Percentiles rank a stretch among this genome's conserved stretches.
Conservation (phyloP, 2,797 vertebrate genomes). For the Fistularia commersonii region DNA sequence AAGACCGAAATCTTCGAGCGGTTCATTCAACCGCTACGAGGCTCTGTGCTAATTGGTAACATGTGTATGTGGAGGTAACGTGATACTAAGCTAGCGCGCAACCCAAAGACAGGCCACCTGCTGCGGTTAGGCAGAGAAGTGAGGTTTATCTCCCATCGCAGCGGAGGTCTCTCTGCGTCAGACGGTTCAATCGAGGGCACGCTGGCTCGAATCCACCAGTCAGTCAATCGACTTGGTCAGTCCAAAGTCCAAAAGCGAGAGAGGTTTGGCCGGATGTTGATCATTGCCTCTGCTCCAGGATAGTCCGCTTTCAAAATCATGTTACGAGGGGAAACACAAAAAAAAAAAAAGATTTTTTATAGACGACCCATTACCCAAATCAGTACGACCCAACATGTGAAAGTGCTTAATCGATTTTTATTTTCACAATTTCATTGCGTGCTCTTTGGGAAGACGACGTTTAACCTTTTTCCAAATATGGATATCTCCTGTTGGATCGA, state of each 20-base stretch:
- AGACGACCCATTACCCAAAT: constrained; percentile 38
- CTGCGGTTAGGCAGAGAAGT: constrained; percentile 53
- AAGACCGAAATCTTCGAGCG: constrained; percentile 35
- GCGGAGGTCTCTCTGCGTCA: constrained; percentile 51
- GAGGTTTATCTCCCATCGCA: constrained; percentile 44
- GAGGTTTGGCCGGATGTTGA: constrained; percentile 19
- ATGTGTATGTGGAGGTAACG: constrained; percentile 57
- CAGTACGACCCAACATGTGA: constrained; percentile 29
- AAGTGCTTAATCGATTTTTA: constrained; percentile 14
- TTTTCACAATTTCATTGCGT: constrained; percentile 28
- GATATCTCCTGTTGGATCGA: constrained; percentile 46
- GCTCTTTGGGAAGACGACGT: constrained; percentile 30
- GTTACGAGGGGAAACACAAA: no score
- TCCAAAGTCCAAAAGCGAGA: constrained; percentile 32
- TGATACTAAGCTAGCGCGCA: constrained; percentile 49
- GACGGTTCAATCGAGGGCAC: constrained; percentile 67
- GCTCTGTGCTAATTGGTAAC: constrained; percentile 63
- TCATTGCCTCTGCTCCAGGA: no score
- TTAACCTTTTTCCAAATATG: constrained; percentile 36
- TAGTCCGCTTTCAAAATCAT: no score
- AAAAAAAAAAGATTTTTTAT: not conserved
- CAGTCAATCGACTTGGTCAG: constrained; percentile 49
- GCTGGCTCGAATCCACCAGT: constrained; percentile 51
- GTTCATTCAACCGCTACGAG: constrained; percentile 19
- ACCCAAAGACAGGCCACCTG: constrained; percentile 74